Evolutionary conservation across 2,113 vertebrate genomes (phyloP).

Genomic region (Connochaetes taurinus): DNA sequence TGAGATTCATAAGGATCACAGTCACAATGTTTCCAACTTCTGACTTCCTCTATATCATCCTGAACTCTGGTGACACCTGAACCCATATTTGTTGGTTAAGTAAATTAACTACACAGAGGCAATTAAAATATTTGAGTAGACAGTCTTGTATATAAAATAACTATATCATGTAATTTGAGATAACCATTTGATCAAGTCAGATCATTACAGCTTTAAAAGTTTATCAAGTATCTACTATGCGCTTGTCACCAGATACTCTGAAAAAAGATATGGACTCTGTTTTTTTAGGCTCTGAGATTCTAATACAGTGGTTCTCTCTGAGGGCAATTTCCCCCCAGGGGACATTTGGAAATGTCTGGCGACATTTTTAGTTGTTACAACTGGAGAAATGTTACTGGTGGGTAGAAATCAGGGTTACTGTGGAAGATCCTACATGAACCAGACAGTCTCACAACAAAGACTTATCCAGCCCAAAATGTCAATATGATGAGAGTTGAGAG

Average conservation of each 20-base stretch:
- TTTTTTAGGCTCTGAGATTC: background rate
- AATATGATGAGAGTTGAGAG: background rate
- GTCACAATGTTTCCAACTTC: background rate
- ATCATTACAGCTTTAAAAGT: background rate
- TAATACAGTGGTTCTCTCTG: background rate
- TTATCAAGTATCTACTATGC: background rate
- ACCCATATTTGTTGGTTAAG: background rate
- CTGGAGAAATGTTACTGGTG: no score
- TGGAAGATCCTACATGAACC: background rate
- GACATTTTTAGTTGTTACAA: background rate
- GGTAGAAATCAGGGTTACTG: background rate
- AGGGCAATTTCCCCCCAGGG: background rate
- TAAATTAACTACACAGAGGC: background rate
- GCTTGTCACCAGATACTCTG: background rate
- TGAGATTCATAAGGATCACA: background rate
- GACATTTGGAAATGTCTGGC: background rate
- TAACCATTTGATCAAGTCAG: background rate
- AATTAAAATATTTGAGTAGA: background rate
- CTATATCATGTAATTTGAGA: background rate
- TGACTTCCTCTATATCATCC: background rate
- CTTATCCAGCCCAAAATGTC: background rate
- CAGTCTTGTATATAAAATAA: background rate
- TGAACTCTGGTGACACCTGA: background rate
- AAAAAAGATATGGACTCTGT: background rate
- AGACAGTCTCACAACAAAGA: background rate